Conservation (phyloP, 2,888 invertebrate genomes). For the Tenthredo amoena region DNA sequence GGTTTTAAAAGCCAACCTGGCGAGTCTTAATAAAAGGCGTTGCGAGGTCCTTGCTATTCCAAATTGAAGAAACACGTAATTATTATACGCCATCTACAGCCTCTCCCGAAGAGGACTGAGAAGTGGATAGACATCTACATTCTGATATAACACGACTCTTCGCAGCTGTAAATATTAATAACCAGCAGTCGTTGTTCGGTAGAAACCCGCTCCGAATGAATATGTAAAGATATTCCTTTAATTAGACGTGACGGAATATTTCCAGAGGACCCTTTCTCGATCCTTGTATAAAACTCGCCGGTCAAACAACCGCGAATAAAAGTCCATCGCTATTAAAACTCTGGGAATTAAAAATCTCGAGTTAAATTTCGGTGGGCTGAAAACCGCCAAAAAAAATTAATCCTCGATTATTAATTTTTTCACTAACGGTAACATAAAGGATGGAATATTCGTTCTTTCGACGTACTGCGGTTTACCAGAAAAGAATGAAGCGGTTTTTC, state of each 20-base stretch:
- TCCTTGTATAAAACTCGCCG: not conserved
- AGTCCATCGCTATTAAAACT: not conserved
- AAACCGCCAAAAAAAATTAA: not conserved
- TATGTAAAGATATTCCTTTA: conserved; percentile 42
- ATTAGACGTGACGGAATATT: conserved; percentile 19
- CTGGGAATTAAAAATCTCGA: not conserved
- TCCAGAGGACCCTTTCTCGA: too few relatives aligned
- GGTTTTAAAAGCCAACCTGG: conserved; percentile 2
- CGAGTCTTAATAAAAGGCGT: not conserved
- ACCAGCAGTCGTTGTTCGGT: conserved; percentile 25
- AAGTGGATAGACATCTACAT: not conserved
- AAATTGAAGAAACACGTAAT: conserved; percentile 24
- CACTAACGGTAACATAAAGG: not conserved
- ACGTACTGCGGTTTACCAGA: not conserved
- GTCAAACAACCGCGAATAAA: not conserved
- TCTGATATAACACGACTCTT: not conserved
- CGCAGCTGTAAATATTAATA: conserved; percentile 23
- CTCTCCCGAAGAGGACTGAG: not conserved
- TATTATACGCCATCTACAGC: not conserved
- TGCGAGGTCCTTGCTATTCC: not conserved
- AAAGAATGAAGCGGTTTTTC: not conserved
- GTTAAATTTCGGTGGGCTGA: not conserved
- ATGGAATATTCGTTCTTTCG: not conserved
- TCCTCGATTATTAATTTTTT: not conserved
- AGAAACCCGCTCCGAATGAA: not conserved